These are phyloP conservation scores for Orientallactaga bullata DNA, from an alignment of 2,113 vertebrate genomes.

Conservation along the genomic window DNA sequence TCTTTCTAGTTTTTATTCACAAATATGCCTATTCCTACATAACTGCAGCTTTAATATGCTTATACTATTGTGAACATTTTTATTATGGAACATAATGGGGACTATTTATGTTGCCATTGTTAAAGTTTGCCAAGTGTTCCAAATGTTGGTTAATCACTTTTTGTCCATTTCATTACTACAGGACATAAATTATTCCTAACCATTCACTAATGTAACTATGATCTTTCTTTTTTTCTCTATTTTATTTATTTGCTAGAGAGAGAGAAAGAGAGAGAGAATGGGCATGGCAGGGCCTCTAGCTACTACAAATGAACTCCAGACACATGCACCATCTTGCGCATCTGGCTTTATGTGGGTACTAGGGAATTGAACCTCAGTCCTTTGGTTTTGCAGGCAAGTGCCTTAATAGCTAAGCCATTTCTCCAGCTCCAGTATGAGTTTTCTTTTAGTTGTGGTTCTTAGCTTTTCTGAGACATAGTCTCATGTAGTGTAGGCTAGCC, in stretches of 20 bases:
- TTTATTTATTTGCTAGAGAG: no score
- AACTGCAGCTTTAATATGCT: neutral
- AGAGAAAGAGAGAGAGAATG: no score
- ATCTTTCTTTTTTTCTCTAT: no score
- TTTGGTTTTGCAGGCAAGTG: no score
- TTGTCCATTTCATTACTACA: neutral
- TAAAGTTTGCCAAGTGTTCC: constrained; percentile 4
- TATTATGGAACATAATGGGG: neutral
- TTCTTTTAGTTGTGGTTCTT: no score
- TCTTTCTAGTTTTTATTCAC: constrained; percentile 31
- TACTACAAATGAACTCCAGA: no score
- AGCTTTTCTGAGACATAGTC: neutral
- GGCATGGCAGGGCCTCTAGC: no score
- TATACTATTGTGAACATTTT: neutral
- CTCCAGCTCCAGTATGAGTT: neutral
- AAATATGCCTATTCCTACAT: neutral
- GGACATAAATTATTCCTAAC: constrained; percentile 37
- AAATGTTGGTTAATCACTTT: constrained; percentile 7
- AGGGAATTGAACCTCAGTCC: no score
- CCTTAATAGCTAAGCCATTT: no score
- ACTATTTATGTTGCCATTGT: neutral
- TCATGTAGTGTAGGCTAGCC: no score
- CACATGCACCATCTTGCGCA: no score
- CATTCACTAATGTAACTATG: constrained; percentile 4
- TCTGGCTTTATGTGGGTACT: no score